Base-by-base conservation (phyloP, 2,888 invertebrate genomes). In the Drosophila kuntzei region DNA sequence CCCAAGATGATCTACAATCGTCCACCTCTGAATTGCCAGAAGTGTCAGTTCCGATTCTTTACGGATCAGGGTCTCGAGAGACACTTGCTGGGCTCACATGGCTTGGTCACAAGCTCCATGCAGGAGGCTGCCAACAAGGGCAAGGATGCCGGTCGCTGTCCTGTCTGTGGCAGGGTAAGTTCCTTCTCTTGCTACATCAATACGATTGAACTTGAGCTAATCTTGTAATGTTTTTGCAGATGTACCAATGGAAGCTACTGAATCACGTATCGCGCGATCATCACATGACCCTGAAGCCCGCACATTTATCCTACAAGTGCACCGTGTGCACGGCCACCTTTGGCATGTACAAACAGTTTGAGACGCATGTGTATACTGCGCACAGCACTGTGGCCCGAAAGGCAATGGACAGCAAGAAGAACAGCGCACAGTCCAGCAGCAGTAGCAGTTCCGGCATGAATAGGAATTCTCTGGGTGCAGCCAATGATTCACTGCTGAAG, bases 51-150 rank as follows among this genome's bases (percentile, higher is more conserved):
- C 92, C 95, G 98, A 89, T 99, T 99, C 93, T 99, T 99, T 93
- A 98, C 98, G 43, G 98, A 98, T 93, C 96, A 98, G 93, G 99
- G 99, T 16, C 93, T 99, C 67, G 98, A 98, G 92, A 94, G 99
- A 87, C 99, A 99, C 94, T 94, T 98, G 87, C 94, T 98, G 72
- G 98, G 98, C 73, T 96, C 97, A 27, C 98, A 98, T 91, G 98
- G 98, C 44, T 94, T 98, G 69, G 98, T 98, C 36, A 98, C 98
- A 60, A 97, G 97, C 78, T 98, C 98, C 86, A 97, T 98, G 97
- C 97, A 98, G 91, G 97, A 97, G 91, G 97, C 98, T 47, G 98
- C 98, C 43, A 98, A 98, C 91, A 97, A 96, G 91, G 97, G 97
- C 84, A 97, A 97, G 92, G 98, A 98, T 92, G 96, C 97, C 51